phyloP scores from a whole-genome alignment of 2,797 vertebrate species.

The Melanotaenia nigrans region DNA sequence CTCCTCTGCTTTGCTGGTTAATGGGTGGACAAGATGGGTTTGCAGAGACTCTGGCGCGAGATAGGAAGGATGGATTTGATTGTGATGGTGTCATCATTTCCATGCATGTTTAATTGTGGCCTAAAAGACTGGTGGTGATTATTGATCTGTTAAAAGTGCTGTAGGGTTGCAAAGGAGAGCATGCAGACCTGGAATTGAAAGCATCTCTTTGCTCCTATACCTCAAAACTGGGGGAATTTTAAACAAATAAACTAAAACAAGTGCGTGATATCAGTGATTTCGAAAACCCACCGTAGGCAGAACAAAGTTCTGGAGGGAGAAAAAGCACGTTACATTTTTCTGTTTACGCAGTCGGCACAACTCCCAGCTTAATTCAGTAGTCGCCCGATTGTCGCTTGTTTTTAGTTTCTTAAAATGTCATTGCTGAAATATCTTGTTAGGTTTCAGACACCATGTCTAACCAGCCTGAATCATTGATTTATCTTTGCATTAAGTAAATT shows the following conservation, averaged over 20 bases:
- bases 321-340: slow-evolving; percentile 23
- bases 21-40: slow-evolving; percentile 10
- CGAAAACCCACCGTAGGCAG: slow-evolving; percentile 39
- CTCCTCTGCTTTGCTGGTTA: slow-evolving; percentile 19
- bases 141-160: slow-evolving; percentile 21
- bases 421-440: slow-evolving; percentile 28
- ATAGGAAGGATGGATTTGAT: slow-evolving; percentile 11
- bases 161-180: no score
- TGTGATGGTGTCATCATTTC: neutral
- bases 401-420: slow-evolving; percentile 19
- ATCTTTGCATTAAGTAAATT: slow-evolving; percentile 35
- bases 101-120: neutral
- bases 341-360: slow-evolving; percentile 24
- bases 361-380: slow-evolving; percentile 18
- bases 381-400: slow-evolving; percentile 37
- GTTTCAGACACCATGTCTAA: slow-evolving; percentile 39
- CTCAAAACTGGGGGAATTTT: slow-evolving; percentile 16
- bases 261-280: slow-evolving; percentile 33
- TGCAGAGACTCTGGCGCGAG: slow-evolving; percentile 12
- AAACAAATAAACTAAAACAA: slow-evolving; percentile 12
- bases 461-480: slow-evolving; percentile 20
- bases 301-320: slow-evolving; percentile 29
- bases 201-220: slow-evolving; percentile 44
- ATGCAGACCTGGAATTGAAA: slow-evolving; percentile 26
- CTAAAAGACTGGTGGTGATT: slow-evolving; percentile 9